A percentile compares a stretch with the other conserved stretches of the same genome.
phyloP scores from a whole-genome alignment of 2,113 vertebrate species.

The Harpagus bidentatus region DNA sequence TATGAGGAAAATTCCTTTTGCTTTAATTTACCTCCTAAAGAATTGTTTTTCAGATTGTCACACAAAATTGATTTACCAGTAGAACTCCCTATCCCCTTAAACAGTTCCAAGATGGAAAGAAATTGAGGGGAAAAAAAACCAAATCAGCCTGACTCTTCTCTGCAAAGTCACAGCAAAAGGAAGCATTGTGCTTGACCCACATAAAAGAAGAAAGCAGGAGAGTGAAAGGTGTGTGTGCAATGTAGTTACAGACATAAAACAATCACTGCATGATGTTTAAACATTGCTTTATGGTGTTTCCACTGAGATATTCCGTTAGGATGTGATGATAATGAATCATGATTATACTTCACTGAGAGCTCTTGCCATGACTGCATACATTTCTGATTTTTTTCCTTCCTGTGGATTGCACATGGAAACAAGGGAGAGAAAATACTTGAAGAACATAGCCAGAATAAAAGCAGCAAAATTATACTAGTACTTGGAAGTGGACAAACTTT shows the following conservation, averaged over 20 bases:
- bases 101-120: neutral
- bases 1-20: neutral
- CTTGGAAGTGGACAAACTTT: neutral
- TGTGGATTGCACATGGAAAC: neutral
- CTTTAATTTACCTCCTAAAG: neutral
- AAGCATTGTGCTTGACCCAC: neutral
- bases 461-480: neutral
- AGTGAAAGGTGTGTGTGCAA: neutral
- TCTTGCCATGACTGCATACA: neutral
- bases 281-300: conserved; percentile 3
- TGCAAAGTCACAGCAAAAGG: neutral
- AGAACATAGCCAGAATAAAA: neutral
- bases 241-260: neutral
- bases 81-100: neutral
- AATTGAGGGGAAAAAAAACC: neutral
- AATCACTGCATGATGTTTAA: neutral
- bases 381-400: neutral
- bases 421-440: neutral
- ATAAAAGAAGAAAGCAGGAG: neutral
- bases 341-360: neutral
- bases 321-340: neutral
- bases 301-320: neutral
- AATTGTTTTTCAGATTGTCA: neutral
- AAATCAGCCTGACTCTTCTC: neutral
- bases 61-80: neutral